Conservation (phyloP, 2,888 invertebrate genomes). For the Lithophane leautieri region DNA sequence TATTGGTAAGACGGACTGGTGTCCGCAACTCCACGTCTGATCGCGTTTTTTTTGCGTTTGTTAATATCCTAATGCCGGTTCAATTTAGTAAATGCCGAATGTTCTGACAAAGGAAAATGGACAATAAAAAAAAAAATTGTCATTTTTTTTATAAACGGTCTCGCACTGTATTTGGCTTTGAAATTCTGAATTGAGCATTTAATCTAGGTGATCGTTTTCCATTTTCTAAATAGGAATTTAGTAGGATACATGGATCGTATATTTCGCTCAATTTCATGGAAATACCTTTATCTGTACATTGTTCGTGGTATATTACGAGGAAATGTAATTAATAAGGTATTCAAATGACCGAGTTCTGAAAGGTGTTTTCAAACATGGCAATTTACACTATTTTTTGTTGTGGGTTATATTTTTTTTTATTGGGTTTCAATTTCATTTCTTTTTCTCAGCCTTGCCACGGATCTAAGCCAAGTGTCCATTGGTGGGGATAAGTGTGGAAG, state of each 20-base stretch:
- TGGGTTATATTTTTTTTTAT: too few species aligned
- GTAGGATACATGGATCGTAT: too few species aligned
- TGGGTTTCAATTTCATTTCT: too few species aligned
- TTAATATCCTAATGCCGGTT: background rate
- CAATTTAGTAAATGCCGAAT: conserved; percentile 26
- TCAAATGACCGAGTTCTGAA: background rate
- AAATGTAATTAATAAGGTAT: background rate
- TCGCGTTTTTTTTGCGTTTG: background rate
- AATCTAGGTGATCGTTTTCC: conserved; percentile 7
- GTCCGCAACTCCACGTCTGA: too few species aligned
- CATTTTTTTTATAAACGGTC: conserved; percentile 16
- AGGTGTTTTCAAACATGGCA: background rate
- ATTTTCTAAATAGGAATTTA: conserved; percentile 15
- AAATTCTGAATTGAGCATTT: conserved; percentile 18
- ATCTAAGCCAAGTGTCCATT: too few species aligned
- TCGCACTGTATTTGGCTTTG: conserved; percentile 3
- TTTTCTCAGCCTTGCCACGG: too few species aligned
- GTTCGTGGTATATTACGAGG: background rate
- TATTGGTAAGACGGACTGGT: background rate
- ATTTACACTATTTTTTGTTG: background rate
- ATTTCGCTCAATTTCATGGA: background rate
- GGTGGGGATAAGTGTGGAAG: too few species aligned
- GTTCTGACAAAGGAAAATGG: background rate
- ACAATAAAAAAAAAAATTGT: background rate
- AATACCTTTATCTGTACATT: background rate